Evolutionary conservation across 2,113 vertebrate genomes (phyloP).

Genomic region (Oncorhynchus tshawytscha): DNA sequence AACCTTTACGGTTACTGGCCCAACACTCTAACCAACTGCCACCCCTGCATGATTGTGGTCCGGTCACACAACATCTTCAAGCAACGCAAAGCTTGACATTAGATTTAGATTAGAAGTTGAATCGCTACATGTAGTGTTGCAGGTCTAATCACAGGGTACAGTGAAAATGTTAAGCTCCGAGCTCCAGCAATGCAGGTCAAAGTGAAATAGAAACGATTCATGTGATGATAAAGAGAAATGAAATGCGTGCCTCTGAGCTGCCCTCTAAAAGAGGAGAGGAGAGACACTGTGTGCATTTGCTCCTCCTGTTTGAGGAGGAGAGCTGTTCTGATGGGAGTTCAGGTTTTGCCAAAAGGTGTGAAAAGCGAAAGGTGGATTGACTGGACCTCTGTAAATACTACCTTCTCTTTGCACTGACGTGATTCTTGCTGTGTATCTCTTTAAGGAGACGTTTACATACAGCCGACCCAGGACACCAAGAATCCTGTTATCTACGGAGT

Average conservation of each 20-base stretch:
- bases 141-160: not conserved
- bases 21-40: too few species aligned
- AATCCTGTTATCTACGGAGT: constrained; percentile 94
- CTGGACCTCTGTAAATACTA: constrained; percentile 24
- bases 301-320: not conserved
- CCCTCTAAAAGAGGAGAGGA: constrained; percentile 1
- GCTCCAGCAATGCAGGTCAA: too few species aligned
- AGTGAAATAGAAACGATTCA: not conserved
- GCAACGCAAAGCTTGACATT: not conserved
- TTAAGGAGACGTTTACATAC: constrained; percentile 94
- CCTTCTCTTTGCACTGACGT: constrained; percentile 34
- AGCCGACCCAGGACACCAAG: constrained; percentile 94
- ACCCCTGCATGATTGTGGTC: not conserved
- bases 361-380: not conserved
- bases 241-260: constrained; percentile 8
- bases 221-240: not conserved
- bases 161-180: not conserved
- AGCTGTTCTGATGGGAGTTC: too few species aligned
- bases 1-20: too few species aligned
- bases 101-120: not conserved
- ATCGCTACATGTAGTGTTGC: not conserved
- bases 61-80: constrained; percentile 13
- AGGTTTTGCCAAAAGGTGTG: too few species aligned
- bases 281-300: not conserved
- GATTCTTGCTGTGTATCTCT: constrained; percentile 26